A percentile compares a stretch with the other conserved stretches of the same genome.
Evolutionary conservation across 2,113 vertebrate species (phyloP).

Genomic region (Heterotilapia buettikoferi): DNA sequence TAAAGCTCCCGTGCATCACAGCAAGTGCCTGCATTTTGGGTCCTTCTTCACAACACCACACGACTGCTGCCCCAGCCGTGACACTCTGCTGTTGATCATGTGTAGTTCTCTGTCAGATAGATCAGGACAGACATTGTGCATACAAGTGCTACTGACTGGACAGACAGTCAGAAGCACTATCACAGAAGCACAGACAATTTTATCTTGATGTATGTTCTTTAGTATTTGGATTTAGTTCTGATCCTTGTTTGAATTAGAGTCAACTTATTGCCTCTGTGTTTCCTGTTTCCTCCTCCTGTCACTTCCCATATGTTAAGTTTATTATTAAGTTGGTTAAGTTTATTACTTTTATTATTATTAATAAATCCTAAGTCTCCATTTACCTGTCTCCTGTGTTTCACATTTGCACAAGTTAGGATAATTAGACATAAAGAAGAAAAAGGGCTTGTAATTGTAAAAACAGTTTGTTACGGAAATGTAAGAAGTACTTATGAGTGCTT

Average conservation of each 20-base stretch:
- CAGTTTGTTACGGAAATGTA: neutral
- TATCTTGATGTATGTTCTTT: neutral
- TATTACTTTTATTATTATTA: neutral
- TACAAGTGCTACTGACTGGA: neutral
- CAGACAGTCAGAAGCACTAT: neutral
- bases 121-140: neutral
- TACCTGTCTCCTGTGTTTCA: neutral
- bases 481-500: neutral
- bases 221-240: neutral
- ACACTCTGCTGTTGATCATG: neutral
- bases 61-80: neutral
- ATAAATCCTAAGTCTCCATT: neutral
- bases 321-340: neutral
- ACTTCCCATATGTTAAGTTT: neutral
- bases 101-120: neutral
- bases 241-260: neutral
- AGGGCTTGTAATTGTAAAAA: neutral
- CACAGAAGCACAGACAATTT: neutral
- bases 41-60: neutral
- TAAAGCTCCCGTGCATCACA: neutral
- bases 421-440: neutral
- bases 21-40: neutral
- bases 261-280: neutral
- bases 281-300: neutral
- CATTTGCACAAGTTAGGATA: neutral